Evolutionary conservation across 2,113 vertebrate species (phyloP).

Genomic region (Paraplagusia blochii): DNA sequence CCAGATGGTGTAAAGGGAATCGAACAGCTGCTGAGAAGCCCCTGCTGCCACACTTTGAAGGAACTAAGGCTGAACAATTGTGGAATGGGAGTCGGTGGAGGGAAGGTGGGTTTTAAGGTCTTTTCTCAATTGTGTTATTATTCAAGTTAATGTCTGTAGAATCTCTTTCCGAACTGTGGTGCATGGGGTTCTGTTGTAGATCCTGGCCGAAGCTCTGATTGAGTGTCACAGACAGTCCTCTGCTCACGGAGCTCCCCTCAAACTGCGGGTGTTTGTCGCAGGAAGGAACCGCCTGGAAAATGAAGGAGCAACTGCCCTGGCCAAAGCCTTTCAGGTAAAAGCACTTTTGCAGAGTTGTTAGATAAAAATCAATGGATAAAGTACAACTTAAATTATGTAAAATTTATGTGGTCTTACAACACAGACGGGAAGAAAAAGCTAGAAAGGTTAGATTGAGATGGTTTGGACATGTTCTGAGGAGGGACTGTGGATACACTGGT

Average conservation of each 20-base stretch:
- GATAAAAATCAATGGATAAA: no score
- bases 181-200: constrained; percentile 69
- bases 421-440: no score
- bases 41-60: constrained; percentile 83
- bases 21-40: constrained; percentile 87
- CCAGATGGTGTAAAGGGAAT: constrained; percentile 93
- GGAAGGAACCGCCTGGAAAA: constrained; percentile 97
- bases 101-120: constrained; percentile 79
- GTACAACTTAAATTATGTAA: no score
- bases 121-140: background rate
- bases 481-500: no score
- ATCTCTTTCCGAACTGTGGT: background rate
- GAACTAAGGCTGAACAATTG: constrained; percentile 96
- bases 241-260: constrained; percentile 79
- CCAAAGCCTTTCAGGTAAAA: constrained; percentile 88
- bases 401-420: no score
- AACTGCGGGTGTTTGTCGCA: constrained; percentile 87
- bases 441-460: no score
- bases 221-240: constrained; percentile 84
- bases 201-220: constrained; percentile 86
- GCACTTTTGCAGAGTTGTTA: no score
- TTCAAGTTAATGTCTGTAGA: background rate
- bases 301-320: constrained; percentile 89
- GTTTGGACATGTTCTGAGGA: no score
- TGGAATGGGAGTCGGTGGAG: constrained; percentile 94